A percentile compares a stretch with the other conserved stretches of the same genome.
Evolutionary conservation across 1,140 invertebrate species (phyloP).

Genomic region (Aphelinus atriplicis): DNA sequence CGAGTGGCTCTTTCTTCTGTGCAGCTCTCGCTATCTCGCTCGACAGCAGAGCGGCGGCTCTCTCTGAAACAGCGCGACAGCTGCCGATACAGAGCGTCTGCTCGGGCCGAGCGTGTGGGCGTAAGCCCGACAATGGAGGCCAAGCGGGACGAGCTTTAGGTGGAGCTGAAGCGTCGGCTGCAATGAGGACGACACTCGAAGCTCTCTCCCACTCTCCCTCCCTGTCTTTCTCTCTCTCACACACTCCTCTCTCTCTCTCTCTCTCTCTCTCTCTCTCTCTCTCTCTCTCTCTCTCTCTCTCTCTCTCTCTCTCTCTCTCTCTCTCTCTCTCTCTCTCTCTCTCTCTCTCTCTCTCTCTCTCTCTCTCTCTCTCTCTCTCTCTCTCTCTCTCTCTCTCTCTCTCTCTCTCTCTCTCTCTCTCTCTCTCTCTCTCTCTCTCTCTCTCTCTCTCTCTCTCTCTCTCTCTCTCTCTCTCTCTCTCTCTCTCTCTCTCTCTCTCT

Average conservation of each 20-base stretch:
- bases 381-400: background rate
- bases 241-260: no score
- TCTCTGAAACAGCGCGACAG: background rate
- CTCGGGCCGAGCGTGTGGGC: no score
- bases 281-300: no score
- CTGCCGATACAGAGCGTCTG: background rate
- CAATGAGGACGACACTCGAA: conserved; percentile 29
- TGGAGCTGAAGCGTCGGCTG: background rate
- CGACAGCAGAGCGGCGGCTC: background rate
- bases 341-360: no score
- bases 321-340: no score
- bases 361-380: background rate
- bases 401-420: background rate
- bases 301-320: background rate
- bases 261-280: no score
- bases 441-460: background rate
- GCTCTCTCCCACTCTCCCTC: background rate
- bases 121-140: background rate
- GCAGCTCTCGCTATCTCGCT: background rate
- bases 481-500: background rate
- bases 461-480: background rate
- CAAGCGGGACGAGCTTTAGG: background rate
- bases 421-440: background rate
- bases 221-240: background rate
- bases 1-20: background rate